A percentile compares a stretch with the other conserved stretches of the same genome.
Conservation (phyloP, 2,113 vertebrate species). For the Fulmarus glacialis region DNA sequence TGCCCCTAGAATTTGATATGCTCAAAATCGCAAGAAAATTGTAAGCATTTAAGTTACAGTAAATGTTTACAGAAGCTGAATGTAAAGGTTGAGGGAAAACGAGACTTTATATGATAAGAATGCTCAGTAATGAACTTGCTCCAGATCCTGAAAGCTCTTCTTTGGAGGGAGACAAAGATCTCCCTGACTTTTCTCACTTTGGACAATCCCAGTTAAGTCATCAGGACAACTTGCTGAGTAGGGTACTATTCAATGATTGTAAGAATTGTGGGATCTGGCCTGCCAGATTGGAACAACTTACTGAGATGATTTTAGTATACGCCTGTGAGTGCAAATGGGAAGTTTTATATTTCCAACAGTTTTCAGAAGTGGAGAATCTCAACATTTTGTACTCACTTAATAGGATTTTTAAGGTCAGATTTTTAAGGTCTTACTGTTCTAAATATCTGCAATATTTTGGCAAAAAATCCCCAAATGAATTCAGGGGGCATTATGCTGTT, state of each 20-base stretch:
- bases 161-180: background rate
- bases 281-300: background rate
- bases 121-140: background rate
- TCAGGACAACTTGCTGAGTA: background rate
- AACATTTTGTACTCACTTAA: background rate
- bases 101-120: background rate
- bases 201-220: background rate
- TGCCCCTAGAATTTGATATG: background rate
- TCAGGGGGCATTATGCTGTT: background rate
- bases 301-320: background rate
- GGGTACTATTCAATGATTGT: background rate
- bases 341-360: background rate
- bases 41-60: background rate
- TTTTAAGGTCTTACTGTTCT: background rate
- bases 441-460: background rate
- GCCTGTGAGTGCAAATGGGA: background rate
- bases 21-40: background rate
- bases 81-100: background rate
- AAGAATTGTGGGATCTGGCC: background rate
- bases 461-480: accelerated
- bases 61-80: background rate
- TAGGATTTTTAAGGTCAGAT: background rate
- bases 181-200: background rate
- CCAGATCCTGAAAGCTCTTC: background rate
- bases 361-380: background rate